These are phyloP conservation scores for Gymnocypris eckloni DNA, from an alignment of 2,797 vertebrate species.

Conservation along the genomic window DNA sequence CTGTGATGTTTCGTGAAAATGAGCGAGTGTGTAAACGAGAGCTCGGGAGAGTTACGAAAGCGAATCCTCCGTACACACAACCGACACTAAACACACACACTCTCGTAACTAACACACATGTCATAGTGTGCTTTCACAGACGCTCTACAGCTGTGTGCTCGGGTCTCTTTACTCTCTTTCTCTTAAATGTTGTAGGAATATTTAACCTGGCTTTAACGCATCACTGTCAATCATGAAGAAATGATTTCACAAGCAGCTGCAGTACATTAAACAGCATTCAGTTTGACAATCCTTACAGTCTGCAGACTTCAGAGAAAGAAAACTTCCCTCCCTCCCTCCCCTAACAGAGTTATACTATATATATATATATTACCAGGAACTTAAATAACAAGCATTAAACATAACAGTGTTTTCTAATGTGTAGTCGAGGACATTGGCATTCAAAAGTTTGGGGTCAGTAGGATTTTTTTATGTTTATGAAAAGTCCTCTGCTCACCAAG, in stretches of 20 bases:
- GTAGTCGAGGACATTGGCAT: not conserved
- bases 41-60: not conserved
- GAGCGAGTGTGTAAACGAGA: conserved; percentile 11
- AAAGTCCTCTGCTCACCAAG: not conserved
- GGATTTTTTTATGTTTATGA: not conserved
- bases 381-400: not conserved
- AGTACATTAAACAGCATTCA: not conserved
- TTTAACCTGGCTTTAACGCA: conserved; percentile 9
- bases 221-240: not conserved
- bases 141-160: conserved; percentile 15
- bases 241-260: conserved; percentile 21
- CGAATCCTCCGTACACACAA: conserved; percentile 19
- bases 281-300: not conserved
- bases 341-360: not conserved
- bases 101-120: conserved; percentile 10
- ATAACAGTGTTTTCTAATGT: not conserved
- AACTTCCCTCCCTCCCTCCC: not conserved
- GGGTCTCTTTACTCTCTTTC: conserved; percentile 25
- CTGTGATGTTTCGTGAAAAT: conserved; percentile 15
- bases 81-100: conserved; percentile 25
- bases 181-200: conserved; percentile 30
- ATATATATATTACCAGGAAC: not conserved
- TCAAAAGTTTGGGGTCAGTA: not conserved
- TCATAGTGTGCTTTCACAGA: conserved; percentile 45
- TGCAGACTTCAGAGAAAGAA: not conserved